phyloP scores from a whole-genome alignment of 92 coral and sea anemone genomes.

The Actinernus sp. region DNA sequence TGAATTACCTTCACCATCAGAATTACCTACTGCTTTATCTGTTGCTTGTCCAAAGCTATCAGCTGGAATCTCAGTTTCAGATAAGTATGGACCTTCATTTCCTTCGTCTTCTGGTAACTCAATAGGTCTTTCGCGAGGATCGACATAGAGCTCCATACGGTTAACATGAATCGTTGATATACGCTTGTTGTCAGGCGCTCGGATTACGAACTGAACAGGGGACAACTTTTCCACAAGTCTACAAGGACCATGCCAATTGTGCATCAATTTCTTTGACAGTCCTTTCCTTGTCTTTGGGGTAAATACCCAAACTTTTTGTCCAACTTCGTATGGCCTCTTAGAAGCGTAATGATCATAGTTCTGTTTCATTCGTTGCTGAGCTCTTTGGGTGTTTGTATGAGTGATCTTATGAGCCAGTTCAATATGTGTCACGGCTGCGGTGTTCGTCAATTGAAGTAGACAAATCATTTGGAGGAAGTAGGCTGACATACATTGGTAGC shows the following conservation, averaged over 20 bases:
- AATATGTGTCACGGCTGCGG: too few relatives aligned
- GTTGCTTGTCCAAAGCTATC: background rate
- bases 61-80: too few relatives aligned
- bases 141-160: constrained; percentile 6
- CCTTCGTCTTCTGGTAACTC: constrained; percentile 6
- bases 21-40: background rate
- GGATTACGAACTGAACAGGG: constrained; percentile 18
- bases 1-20: background rate
- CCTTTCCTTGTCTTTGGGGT: constrained; percentile 13
- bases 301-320: constrained; percentile 18
- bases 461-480: constrained; percentile 6
- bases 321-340: background rate
- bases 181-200: too few relatives aligned
- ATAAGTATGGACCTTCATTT: background rate
- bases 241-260: constrained; percentile 21
- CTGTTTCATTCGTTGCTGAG: constrained; percentile 13
- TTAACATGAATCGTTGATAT: too few relatives aligned
- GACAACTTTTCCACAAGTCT: background rate
- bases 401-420: constrained; percentile 11
- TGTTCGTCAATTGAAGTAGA: constrained; percentile 5
- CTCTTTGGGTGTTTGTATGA: constrained; percentile 4
- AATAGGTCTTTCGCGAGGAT: constrained; percentile 16
- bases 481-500: constrained; percentile 1
- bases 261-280: constrained; percentile 12
- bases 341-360: background rate